Conservation (phyloP, 2,888 invertebrate genomes). For the Acanthosepion esculentum region DNA sequence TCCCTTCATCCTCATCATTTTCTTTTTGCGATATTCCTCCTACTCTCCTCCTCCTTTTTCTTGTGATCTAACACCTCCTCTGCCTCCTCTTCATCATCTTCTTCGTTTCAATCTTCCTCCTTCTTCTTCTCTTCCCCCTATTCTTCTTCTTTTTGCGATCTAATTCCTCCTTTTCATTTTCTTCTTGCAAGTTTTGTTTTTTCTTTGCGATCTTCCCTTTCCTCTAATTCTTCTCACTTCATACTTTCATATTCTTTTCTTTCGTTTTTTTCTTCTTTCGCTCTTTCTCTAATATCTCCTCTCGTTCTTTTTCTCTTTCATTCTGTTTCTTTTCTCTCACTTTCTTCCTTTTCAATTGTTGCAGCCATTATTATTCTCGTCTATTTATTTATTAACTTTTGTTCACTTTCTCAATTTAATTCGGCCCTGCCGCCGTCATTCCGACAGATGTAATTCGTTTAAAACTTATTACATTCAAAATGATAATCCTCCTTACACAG, state of each 20-base stretch:
- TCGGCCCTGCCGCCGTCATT: not conserved
- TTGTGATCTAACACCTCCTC: not conserved
- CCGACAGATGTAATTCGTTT: not conserved
- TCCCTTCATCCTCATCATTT: not conserved
- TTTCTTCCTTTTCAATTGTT: not conserved
- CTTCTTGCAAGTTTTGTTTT: not conserved
- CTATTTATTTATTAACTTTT: not conserved
- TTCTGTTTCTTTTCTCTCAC: not conserved
- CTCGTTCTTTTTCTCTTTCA: not conserved
- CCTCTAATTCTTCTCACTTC: not conserved
- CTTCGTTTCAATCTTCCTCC: not conserved
- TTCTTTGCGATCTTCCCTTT: not conserved
- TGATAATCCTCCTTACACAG: not conserved
- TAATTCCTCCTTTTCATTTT: not conserved
- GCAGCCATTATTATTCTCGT: not conserved
- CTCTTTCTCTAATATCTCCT: not conserved
- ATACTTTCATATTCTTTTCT: not conserved
- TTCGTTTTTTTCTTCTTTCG: not conserved
- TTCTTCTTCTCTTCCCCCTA: not conserved
- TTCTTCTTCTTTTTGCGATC: not conserved
- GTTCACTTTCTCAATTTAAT: not conserved
- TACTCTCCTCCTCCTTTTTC: not conserved
- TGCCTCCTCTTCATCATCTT: not conserved
- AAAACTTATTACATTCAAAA: not conserved
- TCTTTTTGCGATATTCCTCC: not conserved